Evolutionary conservation across 2,888 invertebrate genomes (phyloP), one percentile per base, ranked within the genome.

Genomic region (Hyposoter didymator): DNA sequence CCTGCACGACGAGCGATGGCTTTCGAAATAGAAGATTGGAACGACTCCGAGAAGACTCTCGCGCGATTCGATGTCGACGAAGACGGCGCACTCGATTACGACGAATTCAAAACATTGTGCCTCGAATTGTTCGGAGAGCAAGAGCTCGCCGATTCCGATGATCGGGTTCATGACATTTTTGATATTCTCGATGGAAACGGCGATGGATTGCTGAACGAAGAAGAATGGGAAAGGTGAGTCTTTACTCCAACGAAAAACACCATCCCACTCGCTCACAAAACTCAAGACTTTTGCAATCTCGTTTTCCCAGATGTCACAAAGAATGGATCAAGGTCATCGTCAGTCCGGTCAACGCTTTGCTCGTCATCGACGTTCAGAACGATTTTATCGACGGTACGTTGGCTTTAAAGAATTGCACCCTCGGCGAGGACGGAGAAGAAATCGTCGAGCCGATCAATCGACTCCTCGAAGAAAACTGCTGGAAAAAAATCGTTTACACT

Each of bases 351-450:
- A 97, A 96, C 91, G 98, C 97, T 47, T 96, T 99, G 92, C 94
- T 99, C 85, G 96, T 99, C 85, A 97, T 99, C 86, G 99, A 99
- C 94, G 98, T 99, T n/a, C 99, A 99, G 95, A 99, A 99, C 94
- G 99, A 99, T 95, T 99, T 99, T 94, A 98, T 99, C 91, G 96
- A 97, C 84, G 99, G 99, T 52, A 97, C 98, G 6, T 95, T 99
- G 90, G 97, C 98, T 93, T 97, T 99, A 92, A 97, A 97, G 94
- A 96, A 97, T 93, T 98, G 98, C 94, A 97, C 97, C 87, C 97
- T 98, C 35, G 97, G 97, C 91, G 97, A 98, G 89, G 97, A 98
- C 90, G 98, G 97, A 85, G 95, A 95, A 82, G 98, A 98, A 95
- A 97, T 98, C 62, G 95, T 99, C 85, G 97, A 97, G 85, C 97